Base-by-base conservation (phyloP, 2,113 vertebrate species). In the Aegithalos caudatus region DNA sequence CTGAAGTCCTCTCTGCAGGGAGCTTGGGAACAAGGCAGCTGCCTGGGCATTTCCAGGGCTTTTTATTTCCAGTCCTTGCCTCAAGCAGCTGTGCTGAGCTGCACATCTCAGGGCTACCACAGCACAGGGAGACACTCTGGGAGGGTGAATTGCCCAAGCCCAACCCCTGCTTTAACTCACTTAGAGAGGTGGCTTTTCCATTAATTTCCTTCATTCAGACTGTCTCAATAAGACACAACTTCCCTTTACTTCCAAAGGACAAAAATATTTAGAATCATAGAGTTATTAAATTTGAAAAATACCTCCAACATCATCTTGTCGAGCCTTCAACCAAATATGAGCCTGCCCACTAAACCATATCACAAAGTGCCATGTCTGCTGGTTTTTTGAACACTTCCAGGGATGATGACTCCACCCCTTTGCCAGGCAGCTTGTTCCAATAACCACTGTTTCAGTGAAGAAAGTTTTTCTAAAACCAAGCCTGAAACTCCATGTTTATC, bases 281-380 rank as follows among this genome's bases (percentile, higher is more conserved):
- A 53, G 28, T 47, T 21, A 48, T 37, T 35, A 11, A 61, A 11
- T 19, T 56, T 48, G 47, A 37, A 27, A 76, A 42, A 61, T 9
- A 13, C 14, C 21, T 69, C 40, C 54, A 69, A 54, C 21, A 31
- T 29, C 23, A 66, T 60, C 7, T 35, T 61, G 14, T 48, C 21
- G 10, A 82, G 54, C 18, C 40, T 76, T 42, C n/a, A 76, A 22
- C 12, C 1, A 2, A 47, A 9, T 61, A 16, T 25, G 24, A 27
- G 4, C 14, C 19, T 37, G 14, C 7, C 25, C 40, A 54, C 17
- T 69, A 82, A 47, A 15, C 11, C n/a, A 16, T 22, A 31, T 14
- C 29, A 69, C 10, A 9, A 16, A 42, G 7, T 61, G 8, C 40
- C 31, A 31, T 0, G 0, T 23, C 27, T 54, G 3, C n/a, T 40